These are phyloP conservation scores for Grus americana DNA, from an alignment of 2,113 vertebrate species.

Conservation along the genomic window DNA sequence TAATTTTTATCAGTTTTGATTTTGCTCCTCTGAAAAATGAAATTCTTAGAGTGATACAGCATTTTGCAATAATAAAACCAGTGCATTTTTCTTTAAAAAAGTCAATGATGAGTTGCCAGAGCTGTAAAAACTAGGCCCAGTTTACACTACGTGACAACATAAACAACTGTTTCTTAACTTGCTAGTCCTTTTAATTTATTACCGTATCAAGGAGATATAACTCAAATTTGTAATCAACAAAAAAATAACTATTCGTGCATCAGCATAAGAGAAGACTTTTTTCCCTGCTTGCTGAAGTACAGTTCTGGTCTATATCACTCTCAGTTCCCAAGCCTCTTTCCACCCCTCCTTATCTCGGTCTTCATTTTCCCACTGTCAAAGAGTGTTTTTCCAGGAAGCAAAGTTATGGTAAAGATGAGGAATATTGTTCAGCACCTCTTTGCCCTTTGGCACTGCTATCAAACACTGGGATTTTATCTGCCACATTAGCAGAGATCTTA, in stretches of 20 bases:
- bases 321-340: constrained; percentile 81
- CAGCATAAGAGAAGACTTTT: constrained; percentile 38
- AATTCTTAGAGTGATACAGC: not conserved
- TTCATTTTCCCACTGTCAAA: constrained; percentile 73
- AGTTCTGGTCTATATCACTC: constrained; percentile 80
- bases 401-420: constrained; percentile 60
- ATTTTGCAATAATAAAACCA: not conserved
- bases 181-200: constrained; percentile 25
- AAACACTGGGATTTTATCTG: constrained; percentile 34
- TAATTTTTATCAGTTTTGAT: not conserved
- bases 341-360: constrained; percentile 79
- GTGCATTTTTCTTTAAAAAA: not conserved
- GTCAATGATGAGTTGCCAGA: not conserved
- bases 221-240: constrained; percentile 41
- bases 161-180: constrained; percentile 38
- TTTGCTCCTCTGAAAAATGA: not conserved
- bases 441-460: constrained; percentile 57
- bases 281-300: constrained; percentile 27
- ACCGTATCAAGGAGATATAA: not conserved
- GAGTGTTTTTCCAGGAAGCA: constrained; percentile 67
- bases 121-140: not conserved
- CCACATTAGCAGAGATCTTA: constrained; percentile 40
- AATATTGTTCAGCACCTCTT: constrained; percentile 60
- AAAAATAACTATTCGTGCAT: constrained; percentile 53
- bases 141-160: not conserved